Percentiles rank a stretch among this genome's conserved stretches.
These are phyloP conservation scores for Drosophila recens DNA, from an alignment of 2,888 invertebrate species.

Conservation along the genomic window DNA sequence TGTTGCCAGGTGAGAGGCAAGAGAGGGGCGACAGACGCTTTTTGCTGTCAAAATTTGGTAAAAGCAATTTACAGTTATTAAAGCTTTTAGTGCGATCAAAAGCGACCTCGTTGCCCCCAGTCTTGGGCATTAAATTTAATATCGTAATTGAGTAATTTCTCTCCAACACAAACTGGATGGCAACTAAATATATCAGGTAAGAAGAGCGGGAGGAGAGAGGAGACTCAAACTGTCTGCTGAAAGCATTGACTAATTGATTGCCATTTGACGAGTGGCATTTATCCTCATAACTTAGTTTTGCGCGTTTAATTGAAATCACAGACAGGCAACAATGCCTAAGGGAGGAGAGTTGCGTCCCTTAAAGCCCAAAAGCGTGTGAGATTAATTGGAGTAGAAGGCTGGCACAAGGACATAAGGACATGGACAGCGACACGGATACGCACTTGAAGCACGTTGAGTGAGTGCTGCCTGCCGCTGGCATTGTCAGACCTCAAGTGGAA, in stretches of 20 bases:
- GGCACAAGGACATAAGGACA: conserved; percentile 5
- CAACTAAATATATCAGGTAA: conserved; percentile 32
- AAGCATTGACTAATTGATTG: conserved; percentile 76
- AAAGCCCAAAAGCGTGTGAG: conserved; percentile 45
- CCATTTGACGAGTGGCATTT: conserved; percentile 76
- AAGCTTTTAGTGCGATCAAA: conserved; percentile 81
- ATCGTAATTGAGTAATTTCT: conserved; percentile 78
- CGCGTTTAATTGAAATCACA: conserved; percentile 76
- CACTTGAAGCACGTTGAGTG: conserved; percentile 40
- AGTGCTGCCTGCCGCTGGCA: conserved; percentile 42
- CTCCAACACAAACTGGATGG: conserved; percentile 25
- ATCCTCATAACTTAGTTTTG: conserved; percentile 72
- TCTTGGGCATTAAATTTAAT: conserved; percentile 73
- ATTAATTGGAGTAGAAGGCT: conserved; percentile 43
- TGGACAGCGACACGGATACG: conserved; percentile 40
- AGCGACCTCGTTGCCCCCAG: conserved; percentile 44
- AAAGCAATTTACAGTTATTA: conserved; percentile 82
- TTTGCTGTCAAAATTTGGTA: conserved; percentile 60
- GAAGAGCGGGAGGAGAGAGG: neutral
- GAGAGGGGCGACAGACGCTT: conserved; percentile 9
- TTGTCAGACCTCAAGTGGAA: conserved; percentile 58
- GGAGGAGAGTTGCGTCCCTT: neutral
- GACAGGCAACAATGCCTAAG: conserved; percentile 24
- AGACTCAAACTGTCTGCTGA: conserved; percentile 8
- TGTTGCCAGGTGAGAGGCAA: neutral